Evolutionary conservation across 2,888 invertebrate species (phyloP).

Genomic region (Drosophila paramelanica): DNA sequence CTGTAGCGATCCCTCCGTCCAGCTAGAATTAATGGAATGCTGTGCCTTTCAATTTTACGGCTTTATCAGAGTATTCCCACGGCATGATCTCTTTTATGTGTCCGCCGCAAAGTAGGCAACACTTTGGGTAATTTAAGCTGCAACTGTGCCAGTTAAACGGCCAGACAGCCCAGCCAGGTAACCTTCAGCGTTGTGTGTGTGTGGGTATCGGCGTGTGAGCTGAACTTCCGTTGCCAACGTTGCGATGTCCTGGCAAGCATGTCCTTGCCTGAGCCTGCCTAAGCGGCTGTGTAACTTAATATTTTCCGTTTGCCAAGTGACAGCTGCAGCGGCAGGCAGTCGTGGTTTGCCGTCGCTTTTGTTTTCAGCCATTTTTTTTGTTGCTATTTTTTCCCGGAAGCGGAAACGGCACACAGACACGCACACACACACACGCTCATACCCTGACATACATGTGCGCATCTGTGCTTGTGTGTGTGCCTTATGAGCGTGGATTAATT

Average conservation of each 20-base stretch:
- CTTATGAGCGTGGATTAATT: constrained; percentile 22
- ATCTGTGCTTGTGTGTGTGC: not conserved
- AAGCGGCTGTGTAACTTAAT: constrained; percentile 61
- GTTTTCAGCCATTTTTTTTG: constrained; percentile 30
- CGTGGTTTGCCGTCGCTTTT: constrained; percentile 46
- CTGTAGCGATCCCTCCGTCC: not conserved
- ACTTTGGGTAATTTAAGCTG: constrained; percentile 42
- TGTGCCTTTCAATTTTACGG: not conserved
- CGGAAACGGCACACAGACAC: constrained; percentile 58
- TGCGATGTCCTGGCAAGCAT: constrained; percentile 35
- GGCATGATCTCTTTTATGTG: not conserved
- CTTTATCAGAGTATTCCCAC: not conserved
- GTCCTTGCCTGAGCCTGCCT: constrained; percentile 46
- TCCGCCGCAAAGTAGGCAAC: constrained; percentile 35
- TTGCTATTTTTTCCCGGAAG: constrained; percentile 44
- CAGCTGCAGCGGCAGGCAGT: constrained; percentile 43
- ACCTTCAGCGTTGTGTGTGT: constrained; percentile 35
- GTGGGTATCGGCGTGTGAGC: constrained; percentile 24
- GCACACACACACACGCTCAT: constrained; percentile 8
- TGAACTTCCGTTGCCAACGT: constrained; percentile 57
- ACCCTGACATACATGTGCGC: constrained; percentile 5
- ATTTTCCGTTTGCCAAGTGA: constrained; percentile 66
- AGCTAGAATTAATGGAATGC: not conserved
- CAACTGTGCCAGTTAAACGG: constrained; percentile 34
- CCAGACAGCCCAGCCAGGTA: constrained; percentile 38